A percentile compares a stretch with the other conserved stretches of the same genome.
Evolutionary conservation across 2,888 invertebrate genomes (phyloP).

Genomic region (Polymixis flavicincta): DNA sequence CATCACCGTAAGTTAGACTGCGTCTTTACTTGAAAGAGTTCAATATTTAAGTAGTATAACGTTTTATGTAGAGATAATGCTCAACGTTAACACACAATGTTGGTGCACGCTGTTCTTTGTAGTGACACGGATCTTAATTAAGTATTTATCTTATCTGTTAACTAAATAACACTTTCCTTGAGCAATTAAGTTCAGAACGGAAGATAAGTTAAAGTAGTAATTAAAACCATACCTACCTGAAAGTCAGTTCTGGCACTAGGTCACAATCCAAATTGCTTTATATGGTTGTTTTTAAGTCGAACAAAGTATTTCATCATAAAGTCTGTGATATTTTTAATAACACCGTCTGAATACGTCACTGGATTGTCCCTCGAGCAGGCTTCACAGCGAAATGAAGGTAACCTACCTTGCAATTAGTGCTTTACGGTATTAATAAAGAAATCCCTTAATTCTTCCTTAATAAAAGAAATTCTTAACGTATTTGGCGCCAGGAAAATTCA

Average conservation of each 20-base stretch:
- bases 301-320: constrained; percentile 28
- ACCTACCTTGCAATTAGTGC: constrained; percentile 81
- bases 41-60: constrained; percentile 11
- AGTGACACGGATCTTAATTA: constrained; percentile 45
- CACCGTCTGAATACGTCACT: constrained; percentile 68
- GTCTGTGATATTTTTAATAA: constrained; percentile 26
- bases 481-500: constrained; percentile 65
- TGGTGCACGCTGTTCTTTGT: constrained; percentile 19
- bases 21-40: constrained; percentile 15
- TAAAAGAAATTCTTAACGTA: constrained; percentile 76
- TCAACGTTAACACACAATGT: constrained; percentile 35
- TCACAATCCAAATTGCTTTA: constrained; percentile 12
- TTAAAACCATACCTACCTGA: constrained; percentile 20
- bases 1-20: background rate
- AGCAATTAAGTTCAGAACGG: constrained; percentile 22
- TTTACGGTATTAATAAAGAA: constrained; percentile 83
- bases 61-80: constrained; percentile 6
- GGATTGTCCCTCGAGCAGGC: constrained; percentile 71
- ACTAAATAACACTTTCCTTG: constrained; percentile 35
- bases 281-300: constrained; percentile 9
- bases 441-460: constrained; percentile 80
- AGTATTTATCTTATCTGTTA: constrained; percentile 32
- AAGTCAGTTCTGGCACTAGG: constrained; percentile 24
- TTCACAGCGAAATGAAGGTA: constrained; percentile 78
- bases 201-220: constrained; percentile 9